Evolutionary conservation across 2,797 vertebrate genomes (phyloP).

Genomic region (Sus cebifrons): DNA sequence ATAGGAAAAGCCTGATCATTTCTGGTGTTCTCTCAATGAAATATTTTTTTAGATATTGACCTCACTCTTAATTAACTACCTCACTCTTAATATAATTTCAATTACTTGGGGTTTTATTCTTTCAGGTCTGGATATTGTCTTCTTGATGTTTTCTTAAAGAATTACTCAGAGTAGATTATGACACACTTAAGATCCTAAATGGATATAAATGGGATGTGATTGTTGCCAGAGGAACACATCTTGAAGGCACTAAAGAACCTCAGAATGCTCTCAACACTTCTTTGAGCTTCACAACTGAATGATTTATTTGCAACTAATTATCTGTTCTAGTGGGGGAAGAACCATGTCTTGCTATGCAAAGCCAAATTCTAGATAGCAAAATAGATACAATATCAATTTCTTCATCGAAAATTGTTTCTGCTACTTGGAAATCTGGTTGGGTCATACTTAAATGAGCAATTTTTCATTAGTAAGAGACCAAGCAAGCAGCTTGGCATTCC

Average conservation of each 20-base stretch:
- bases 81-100: slow-evolving; percentile 15
- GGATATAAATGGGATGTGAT: not conserved
- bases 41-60: not conserved
- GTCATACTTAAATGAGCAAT: not conserved
- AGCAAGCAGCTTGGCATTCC: not conserved
- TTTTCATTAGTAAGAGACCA: not conserved
- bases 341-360: not conserved
- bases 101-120: not conserved
- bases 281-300: slow-evolving; percentile 40
- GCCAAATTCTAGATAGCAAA: not conserved
- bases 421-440: not conserved
- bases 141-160: not conserved
- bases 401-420: not conserved
- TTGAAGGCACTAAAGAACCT: not conserved
- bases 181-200: slow-evolving; percentile 19
- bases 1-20: not conserved
- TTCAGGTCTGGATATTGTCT: not conserved
- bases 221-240: not conserved
- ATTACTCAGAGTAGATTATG: not conserved
- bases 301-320: not conserved
- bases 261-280: not conserved
- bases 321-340: not conserved
- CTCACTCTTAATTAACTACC: slow-evolving; percentile 24
- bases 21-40: not conserved
- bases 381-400: not conserved